Percentiles rank a stretch among this genome's conserved stretches.
phyloP scores from a whole-genome alignment of 2,888 invertebrate species.

The Ophonus ardosiacus region DNA sequence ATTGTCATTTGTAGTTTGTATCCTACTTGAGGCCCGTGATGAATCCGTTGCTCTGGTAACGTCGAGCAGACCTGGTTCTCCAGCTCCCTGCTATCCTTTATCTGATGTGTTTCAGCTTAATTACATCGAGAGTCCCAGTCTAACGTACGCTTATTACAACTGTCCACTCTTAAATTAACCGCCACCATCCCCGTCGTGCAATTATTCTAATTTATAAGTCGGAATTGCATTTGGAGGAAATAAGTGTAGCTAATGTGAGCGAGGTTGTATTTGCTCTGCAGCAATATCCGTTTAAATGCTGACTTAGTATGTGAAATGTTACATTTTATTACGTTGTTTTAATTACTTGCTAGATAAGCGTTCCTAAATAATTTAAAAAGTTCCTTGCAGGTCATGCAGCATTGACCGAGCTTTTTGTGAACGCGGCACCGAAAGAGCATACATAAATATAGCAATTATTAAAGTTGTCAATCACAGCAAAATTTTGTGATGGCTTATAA shows the following conservation, averaged over 20 bases:
- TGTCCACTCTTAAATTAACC: conserved; percentile 1
- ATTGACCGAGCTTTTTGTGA: neutral
- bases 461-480: conserved; percentile 19
- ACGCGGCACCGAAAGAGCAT: neutral
- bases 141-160: conserved; percentile 24
- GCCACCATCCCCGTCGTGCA: neutral
- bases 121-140: conserved; percentile 11
- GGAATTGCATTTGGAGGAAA: conserved; percentile 16
- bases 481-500: conserved; percentile 12
- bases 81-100: neutral
- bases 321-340: conserved; percentile 13
- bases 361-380: conserved; percentile 13
- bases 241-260: neutral
- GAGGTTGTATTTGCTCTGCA: neutral
- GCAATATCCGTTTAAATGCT: conserved; percentile 33
- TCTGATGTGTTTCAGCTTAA: conserved; percentile 41
- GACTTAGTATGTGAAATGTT: conserved; percentile 12
- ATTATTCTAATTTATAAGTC: conserved; percentile 32
- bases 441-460: neutral
- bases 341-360: conserved; percentile 28
- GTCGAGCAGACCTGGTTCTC: conserved; percentile 7
- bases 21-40: neutral
- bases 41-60: conserved; percentile 41
- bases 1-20: no score
- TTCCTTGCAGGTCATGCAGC: neutral